Conservation (phyloP, 1,140 invertebrate genomes). For the Radopholus similis region DNA sequence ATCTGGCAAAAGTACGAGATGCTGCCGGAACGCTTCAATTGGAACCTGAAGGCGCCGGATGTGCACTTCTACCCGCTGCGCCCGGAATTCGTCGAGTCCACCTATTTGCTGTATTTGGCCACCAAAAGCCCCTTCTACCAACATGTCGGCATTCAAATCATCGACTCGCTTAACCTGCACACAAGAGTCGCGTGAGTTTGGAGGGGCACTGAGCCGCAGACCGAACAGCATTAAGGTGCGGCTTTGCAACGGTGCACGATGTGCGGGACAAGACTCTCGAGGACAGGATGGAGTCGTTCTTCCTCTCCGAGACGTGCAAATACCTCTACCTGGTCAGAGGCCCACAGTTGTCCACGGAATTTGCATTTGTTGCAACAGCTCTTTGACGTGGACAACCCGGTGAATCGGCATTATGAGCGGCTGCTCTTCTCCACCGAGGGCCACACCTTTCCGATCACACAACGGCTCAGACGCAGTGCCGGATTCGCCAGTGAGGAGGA, state of each 20-base stretch:
- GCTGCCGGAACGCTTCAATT: slow-evolving; percentile 71
- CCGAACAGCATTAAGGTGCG: slow-evolving; percentile 63
- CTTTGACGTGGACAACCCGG: slow-evolving; percentile 70
- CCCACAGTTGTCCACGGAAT: not conserved
- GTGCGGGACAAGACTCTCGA: slow-evolving; percentile 87
- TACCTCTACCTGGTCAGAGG: slow-evolving; percentile 80
- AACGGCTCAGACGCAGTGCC: slow-evolving; percentile 37
- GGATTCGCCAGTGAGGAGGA: not conserved
- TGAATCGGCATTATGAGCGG: slow-evolving; percentile 66
- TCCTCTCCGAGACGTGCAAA: slow-evolving; percentile 94
- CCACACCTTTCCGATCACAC: slow-evolving; percentile 68
- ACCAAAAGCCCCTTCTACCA: slow-evolving; percentile 73
- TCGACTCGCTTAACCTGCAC: slow-evolving; percentile 67
- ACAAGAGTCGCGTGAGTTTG: slow-evolving; percentile 69
- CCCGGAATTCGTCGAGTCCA: slow-evolving; percentile 71
- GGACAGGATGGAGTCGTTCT: slow-evolving; percentile 98
- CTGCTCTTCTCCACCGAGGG: slow-evolving; percentile 72
- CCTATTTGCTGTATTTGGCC: slow-evolving; percentile 71
- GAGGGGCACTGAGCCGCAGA: slow-evolving; percentile 69
- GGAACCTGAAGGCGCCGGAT: slow-evolving; percentile 68
- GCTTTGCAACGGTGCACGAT: slow-evolving; percentile 72
- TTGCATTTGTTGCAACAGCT: slow-evolving; percentile 63
- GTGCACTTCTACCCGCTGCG: slow-evolving; percentile 69
- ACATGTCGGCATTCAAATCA: slow-evolving; percentile 69
- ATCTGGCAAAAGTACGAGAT: slow-evolving; percentile 70